Conservation (phyloP, 2,113 vertebrate genomes). For the Salvelinus namaycush region DNA sequence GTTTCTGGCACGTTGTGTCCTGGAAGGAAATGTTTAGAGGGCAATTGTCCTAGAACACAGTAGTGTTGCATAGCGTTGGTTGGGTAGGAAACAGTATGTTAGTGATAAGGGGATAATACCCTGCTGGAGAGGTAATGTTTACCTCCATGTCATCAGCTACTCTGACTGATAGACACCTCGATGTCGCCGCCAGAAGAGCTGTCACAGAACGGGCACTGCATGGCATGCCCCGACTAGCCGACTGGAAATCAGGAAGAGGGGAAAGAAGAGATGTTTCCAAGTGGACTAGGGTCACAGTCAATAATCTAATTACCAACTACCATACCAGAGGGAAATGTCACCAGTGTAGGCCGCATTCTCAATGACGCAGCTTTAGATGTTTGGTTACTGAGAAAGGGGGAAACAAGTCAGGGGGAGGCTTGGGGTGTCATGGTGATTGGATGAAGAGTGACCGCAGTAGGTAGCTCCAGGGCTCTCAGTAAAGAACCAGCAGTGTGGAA, state of each 20-base stretch:
- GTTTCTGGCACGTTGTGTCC: conserved; percentile 13
- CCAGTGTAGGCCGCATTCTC: not conserved
- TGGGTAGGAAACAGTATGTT: not conserved
- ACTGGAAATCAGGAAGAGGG: not conserved
- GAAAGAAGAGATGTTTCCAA: not conserved
- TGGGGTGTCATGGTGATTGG: conserved; percentile 42
- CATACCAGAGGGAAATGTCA: not conserved
- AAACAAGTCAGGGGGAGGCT: not conserved
- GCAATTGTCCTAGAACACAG: not conserved
- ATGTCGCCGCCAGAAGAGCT: not conserved
- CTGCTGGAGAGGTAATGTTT: not conserved
- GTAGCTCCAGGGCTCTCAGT: conserved; percentile 49
- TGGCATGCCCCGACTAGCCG: not conserved
- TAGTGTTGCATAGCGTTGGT: no score
- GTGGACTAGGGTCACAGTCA: no score
- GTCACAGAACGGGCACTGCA: not conserved
- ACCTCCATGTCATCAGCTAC: conserved; percentile 48
- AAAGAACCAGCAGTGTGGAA: conserved; percentile 49
- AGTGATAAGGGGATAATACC: conserved; percentile 31
- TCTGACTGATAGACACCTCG: conserved; percentile 45
- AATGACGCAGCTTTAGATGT: conserved; percentile 8
- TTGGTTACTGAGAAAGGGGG: not conserved
- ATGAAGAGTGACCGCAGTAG: conserved; percentile 56
- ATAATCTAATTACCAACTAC: not conserved
- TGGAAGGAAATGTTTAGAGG: conserved; percentile 26